Evolutionary conservation across 1,140 invertebrate genomes (phyloP).

Genomic region (Drosophila prosaltans): DNA sequence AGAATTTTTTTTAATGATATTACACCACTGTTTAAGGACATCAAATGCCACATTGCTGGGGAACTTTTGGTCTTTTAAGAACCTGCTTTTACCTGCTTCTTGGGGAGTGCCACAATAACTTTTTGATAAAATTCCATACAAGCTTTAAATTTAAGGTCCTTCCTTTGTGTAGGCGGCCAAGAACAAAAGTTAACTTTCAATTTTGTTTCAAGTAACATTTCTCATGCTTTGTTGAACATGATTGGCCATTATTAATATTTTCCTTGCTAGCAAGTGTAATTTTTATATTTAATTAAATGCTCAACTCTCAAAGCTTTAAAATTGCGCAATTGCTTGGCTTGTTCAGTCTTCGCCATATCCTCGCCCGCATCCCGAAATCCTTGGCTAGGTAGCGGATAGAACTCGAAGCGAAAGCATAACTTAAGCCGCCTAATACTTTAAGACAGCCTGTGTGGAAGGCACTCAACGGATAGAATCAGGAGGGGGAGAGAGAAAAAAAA

Average conservation of each 20-base stretch:
- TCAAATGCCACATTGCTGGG: too few species aligned
- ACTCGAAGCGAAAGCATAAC: constrained; percentile 15
- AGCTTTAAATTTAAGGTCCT: too few species aligned
- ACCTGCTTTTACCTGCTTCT: too few species aligned
- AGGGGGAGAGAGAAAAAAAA: constrained; percentile 15
- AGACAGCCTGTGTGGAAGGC: constrained; percentile 54
- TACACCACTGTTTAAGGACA: too few species aligned
- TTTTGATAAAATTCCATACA: too few species aligned
- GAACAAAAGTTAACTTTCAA: constrained; percentile 8
- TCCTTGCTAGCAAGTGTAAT: constrained; percentile 38
- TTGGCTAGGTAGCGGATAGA: background rate
- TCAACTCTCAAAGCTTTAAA: constrained; percentile 53
- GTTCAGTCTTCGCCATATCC: constrained; percentile 21
- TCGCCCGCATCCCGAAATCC: background rate
- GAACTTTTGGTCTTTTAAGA: too few species aligned
- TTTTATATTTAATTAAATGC: constrained; percentile 70
- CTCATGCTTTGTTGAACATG: background rate
- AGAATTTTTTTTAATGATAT: too few species aligned
- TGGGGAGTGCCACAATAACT: too few species aligned
- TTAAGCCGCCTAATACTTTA: constrained; percentile 76
- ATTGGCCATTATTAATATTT: constrained; percentile 17
- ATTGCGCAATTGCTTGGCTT: constrained; percentile 66
- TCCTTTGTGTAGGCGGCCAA: too few species aligned
- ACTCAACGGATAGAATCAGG: constrained; percentile 16
- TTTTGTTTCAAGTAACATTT: background rate